Percentiles rank a stretch among this genome's conserved stretches.
phyloP scores from a whole-genome alignment of 2,888 invertebrate species.

The Abrostola triplasia region DNA sequence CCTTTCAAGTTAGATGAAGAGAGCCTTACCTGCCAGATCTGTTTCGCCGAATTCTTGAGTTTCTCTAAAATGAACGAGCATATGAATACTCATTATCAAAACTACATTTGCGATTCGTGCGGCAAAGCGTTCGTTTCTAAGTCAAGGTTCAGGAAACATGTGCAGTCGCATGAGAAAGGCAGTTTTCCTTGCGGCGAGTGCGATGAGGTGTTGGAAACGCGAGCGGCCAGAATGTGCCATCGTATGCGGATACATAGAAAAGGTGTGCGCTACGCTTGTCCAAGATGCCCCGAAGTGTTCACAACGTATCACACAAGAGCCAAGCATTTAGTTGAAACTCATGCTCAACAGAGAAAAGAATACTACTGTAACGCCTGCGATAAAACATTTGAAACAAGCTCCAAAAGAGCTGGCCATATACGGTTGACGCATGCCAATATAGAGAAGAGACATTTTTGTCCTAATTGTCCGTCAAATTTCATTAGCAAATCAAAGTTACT shows the following conservation, averaged over 20 bases:
- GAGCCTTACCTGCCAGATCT: slow-evolving; percentile 76
- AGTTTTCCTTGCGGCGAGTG: slow-evolving; percentile 79
- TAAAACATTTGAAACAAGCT: slow-evolving; percentile 72
- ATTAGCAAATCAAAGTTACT: slow-evolving; percentile 69
- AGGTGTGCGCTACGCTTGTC: slow-evolving; percentile 78
- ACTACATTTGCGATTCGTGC: slow-evolving; percentile 80
- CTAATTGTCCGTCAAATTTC: slow-evolving; percentile 68
- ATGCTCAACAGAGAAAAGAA: slow-evolving; percentile 68
- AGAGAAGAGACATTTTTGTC: slow-evolving; percentile 66
- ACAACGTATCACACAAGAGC: slow-evolving; percentile 75
- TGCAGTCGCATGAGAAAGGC: slow-evolving; percentile 77
- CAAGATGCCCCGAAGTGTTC: slow-evolving; percentile 77
- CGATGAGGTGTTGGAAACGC: slow-evolving; percentile 70
- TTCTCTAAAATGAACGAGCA: slow-evolving; percentile 81
- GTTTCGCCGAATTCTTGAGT: slow-evolving; percentile 66
- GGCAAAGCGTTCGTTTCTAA: slow-evolving; percentile 81
- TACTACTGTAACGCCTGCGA: slow-evolving; percentile 73
- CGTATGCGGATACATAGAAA: slow-evolving; percentile 73
- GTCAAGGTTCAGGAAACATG: slow-evolving; percentile 78
- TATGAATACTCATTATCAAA: slow-evolving; percentile 81
- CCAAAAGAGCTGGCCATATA: slow-evolving; percentile 74
- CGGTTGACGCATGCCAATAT: slow-evolving; percentile 66
- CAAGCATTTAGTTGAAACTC: slow-evolving; percentile 76
- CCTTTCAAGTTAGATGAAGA: slow-evolving; percentile 77
- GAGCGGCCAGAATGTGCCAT: slow-evolving; percentile 75